These are phyloP conservation scores for Agonopterix subpropinquella DNA, from an alignment of 2,888 invertebrate genomes.

Conservation along the genomic window DNA sequence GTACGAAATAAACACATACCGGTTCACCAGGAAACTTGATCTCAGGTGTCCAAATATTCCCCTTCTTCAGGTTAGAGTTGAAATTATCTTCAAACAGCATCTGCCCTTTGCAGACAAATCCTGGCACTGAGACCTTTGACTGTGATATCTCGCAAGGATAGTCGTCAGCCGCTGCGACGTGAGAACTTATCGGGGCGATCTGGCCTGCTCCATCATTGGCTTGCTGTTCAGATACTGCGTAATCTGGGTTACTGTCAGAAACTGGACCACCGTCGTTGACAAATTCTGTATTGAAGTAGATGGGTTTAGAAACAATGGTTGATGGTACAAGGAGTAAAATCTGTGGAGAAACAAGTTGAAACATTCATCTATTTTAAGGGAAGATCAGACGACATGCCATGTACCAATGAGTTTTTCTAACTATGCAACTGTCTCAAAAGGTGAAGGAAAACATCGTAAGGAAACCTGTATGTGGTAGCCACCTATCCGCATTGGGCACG, in stretches of 20 bases:
- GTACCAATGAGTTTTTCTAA: too few species aligned
- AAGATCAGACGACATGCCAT: too few species aligned
- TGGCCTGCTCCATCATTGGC: background rate
- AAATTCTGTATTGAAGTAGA: constrained; percentile 14
- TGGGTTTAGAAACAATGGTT: constrained; percentile 1
- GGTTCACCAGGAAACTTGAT: constrained; percentile 77
- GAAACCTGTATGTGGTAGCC: too few species aligned
- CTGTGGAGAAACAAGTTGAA: too few species aligned
- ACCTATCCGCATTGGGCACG: too few species aligned
- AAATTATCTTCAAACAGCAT: constrained; percentile 80
- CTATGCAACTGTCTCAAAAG: too few species aligned
- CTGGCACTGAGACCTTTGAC: constrained; percentile 45
- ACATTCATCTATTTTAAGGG: too few species aligned
- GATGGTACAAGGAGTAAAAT: too few species aligned
- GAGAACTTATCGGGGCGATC: background rate
- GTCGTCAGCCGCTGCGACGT: constrained; percentile 13
- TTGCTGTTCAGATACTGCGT: constrained; percentile 3
- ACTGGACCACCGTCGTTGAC: constrained; percentile 39
- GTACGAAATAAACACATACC: constrained; percentile 46
- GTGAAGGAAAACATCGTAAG: too few species aligned
- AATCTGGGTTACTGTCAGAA: constrained; percentile 26
- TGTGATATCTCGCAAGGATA: constrained; percentile 49
- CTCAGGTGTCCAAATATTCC: constrained; percentile 73
- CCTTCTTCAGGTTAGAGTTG: constrained; percentile 47
- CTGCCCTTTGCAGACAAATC: constrained; percentile 71